phyloP scores from a whole-genome alignment of 2,888 invertebrate species.

The Unio pictorum region DNA sequence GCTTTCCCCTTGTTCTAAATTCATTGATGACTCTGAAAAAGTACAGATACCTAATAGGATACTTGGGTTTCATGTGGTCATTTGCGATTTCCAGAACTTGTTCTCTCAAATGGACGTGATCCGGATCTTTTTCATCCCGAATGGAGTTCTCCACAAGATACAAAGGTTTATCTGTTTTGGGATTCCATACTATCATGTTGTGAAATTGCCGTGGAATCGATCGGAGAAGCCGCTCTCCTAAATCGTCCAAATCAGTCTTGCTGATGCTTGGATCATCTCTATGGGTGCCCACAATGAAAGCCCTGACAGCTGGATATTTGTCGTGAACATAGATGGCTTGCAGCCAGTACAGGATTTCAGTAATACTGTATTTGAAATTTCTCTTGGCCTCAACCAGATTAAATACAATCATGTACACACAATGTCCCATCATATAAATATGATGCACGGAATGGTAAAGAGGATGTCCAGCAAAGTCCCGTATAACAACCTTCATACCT shows the following conservation, averaged over 20 bases:
- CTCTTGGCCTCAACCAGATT: slow-evolving; percentile 35
- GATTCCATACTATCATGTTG: slow-evolving; percentile 44
- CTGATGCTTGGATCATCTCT: slow-evolving; percentile 25
- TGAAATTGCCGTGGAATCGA: slow-evolving; percentile 32
- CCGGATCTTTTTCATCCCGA: slow-evolving; percentile 26
- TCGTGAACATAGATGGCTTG: slow-evolving; percentile 40
- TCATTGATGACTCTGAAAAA: slow-evolving; percentile 38
- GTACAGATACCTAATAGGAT: slow-evolving; percentile 35
- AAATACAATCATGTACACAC: slow-evolving; percentile 40
- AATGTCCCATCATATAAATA: slow-evolving; percentile 44
- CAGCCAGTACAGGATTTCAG: slow-evolving; percentile 35
- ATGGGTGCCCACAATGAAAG: slow-evolving; percentile 41
- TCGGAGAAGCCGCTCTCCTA: slow-evolving; percentile 21
- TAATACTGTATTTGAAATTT: slow-evolving; percentile 20
- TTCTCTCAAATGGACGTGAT: slow-evolving; percentile 23
- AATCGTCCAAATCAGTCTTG: slow-evolving; percentile 8
- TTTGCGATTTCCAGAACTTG: slow-evolving; percentile 17
- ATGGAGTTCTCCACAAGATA: slow-evolving; percentile 41
- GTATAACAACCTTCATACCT: slow-evolving; percentile 33
- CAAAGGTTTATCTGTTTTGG: slow-evolving; percentile 26
- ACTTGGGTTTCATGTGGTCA: slow-evolving; percentile 22
- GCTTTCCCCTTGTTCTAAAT: slow-evolving; percentile 16
- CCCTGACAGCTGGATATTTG: slow-evolving; percentile 25
- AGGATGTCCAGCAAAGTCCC: slow-evolving; percentile 45
- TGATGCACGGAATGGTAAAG: slow-evolving; percentile 44